Evolutionary conservation across 1,140 invertebrate species (phyloP), one percentile per base, ranked within the genome.

Genomic region (Leptinotarsa lineolata): DNA sequence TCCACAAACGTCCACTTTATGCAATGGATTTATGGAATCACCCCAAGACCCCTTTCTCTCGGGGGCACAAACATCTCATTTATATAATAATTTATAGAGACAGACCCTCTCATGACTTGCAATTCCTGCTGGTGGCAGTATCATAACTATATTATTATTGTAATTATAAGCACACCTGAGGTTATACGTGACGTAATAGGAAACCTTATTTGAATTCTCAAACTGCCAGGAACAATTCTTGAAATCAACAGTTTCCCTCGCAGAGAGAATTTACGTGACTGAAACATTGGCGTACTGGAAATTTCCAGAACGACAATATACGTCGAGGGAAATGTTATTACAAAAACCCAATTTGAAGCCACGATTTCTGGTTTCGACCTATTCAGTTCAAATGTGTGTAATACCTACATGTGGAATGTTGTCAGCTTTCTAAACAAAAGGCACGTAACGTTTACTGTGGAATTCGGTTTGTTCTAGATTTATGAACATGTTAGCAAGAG

Each of bases 111-210:
- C 21, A 16, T 24, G 39, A 8, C 15, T 15, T n/a, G 65, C 13
- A 67, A 30, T 67, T 67, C 24, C 65, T 67, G 65, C n/a, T 67
- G 44, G 22, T 67, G 65, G 48, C 65, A 73, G 22, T 63, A 63
- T 73, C 72, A 65, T 74, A 71, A 74, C 68, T 74, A 71, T 60
- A 74, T 74, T 74, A 74, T 74, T 74, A 70, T 74, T 74, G 73
- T 71, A 74, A 74, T 74, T 71, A 74, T 74, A 65, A 74, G 61
- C 73, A 71, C 70, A 71, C 73, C 68, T 64, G 60, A 63, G 68
- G 46, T 58, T 39, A 71, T 70, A 74, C 73, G 68, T 66, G 68
- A 64, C 58, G 72, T 74, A 70, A 74, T 74, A 22, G 68, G 73
- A 74, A 71, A 74, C 69, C 68, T 65, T 71, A 74, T 66, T 74